These are phyloP conservation scores for Leucoraja erinaceus DNA, from an alignment of 2,113 vertebrate genomes.

Conservation along the genomic window DNA sequence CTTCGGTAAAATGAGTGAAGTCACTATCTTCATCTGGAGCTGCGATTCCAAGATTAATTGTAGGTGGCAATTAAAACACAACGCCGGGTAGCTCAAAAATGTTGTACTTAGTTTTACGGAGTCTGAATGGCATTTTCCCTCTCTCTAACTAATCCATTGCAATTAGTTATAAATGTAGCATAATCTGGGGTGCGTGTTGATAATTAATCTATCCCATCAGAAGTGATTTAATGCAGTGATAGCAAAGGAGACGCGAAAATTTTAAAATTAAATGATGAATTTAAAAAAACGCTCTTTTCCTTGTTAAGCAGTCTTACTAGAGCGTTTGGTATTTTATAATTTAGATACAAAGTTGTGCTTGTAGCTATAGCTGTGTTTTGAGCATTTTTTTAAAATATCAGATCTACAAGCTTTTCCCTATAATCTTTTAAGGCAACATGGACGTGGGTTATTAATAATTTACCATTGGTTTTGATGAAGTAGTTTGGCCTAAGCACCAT, in stretches of 20 bases:
- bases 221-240: background rate
- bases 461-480: background rate
- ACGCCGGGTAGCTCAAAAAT: background rate
- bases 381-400: background rate
- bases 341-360: background rate
- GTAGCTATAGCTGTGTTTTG: background rate
- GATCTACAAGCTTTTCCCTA: background rate
- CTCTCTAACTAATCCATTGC: background rate
- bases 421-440: background rate
- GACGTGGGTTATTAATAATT: conserved; percentile 12
- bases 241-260: background rate
- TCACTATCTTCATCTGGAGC: background rate
- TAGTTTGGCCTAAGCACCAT: background rate
- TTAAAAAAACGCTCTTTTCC: background rate
- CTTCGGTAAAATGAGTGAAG: background rate
- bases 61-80: background rate
- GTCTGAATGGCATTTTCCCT: background rate
- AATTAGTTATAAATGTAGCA: background rate
- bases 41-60: background rate
- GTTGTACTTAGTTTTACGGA: background rate
- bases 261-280: background rate
- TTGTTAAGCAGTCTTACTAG: background rate
- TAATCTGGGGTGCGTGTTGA: background rate
- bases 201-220: background rate
- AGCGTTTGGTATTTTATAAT: background rate